Evolutionary conservation across 2,888 invertebrate genomes (phyloP).

Genomic region (Diloba caeruleocephala): DNA sequence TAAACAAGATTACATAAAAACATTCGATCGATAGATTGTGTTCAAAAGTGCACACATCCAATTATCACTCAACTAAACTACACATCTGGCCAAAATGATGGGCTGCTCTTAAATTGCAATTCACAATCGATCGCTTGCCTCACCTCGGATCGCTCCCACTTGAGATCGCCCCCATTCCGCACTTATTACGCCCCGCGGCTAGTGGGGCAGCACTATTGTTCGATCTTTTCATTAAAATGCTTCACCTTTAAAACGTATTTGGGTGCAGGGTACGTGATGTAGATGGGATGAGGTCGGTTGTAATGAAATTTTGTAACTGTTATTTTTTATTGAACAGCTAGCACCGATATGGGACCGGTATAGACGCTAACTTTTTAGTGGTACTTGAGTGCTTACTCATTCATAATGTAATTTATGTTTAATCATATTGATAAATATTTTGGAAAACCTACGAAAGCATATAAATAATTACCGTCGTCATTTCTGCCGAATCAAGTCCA

Average conservation of each 20-base stretch:
- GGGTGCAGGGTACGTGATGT: constrained; percentile 27
- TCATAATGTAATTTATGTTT: no score
- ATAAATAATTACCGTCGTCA: no score
- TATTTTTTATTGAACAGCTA: no score
- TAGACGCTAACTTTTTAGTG: no score
- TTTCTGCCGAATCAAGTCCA: no score
- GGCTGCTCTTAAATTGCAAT: constrained; percentile 48
- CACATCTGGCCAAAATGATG: constrained; percentile 53
- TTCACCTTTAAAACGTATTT: constrained; percentile 50
- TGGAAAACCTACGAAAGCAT: no score
- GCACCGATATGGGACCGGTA: no score
- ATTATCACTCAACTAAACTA: constrained; percentile 44
- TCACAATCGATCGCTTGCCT: constrained; percentile 50
- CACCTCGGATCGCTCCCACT: constrained; percentile 49
- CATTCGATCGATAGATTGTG: neutral
- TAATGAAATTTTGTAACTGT: neutral
- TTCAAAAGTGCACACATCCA: constrained; percentile 34
- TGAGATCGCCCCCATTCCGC: constrained; percentile 48
- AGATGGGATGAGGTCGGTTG: constrained; percentile 13
- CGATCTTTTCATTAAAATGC: constrained; percentile 57
- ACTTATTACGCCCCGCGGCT: constrained; percentile 58
- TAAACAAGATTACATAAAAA: no score
- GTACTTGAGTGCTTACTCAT: no score
- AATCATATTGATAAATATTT: no score
- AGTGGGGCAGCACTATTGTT: constrained; percentile 55